These are phyloP conservation scores for Melanocharis versteri DNA, from an alignment of 2,113 vertebrate species.

Conservation along the genomic window DNA sequence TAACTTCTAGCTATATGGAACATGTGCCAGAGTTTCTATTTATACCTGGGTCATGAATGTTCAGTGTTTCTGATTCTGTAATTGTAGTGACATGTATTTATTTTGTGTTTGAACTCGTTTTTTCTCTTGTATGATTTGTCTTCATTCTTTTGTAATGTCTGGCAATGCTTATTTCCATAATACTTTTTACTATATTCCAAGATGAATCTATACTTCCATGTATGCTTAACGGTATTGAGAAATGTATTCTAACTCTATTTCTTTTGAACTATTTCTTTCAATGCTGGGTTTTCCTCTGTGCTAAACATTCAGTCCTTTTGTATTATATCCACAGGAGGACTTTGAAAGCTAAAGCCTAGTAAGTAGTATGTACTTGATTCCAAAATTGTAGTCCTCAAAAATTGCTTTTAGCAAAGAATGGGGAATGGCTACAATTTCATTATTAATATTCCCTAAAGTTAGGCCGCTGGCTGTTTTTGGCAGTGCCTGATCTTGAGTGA, in stretches of 20 bases:
- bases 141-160: not conserved
- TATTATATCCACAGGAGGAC: not conserved
- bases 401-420: not conserved
- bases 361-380: not conserved
- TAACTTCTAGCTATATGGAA: not conserved
- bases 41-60: not conserved
- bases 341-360: not conserved
- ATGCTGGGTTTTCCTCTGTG: not conserved
- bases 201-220: not conserved
- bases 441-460: not conserved
- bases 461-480: not conserved
- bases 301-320: not conserved
- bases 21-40: not conserved
- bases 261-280: not conserved
- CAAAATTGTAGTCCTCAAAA: not conserved
- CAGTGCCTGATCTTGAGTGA: not conserved
- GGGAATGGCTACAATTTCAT: not conserved
- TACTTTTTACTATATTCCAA: not conserved
- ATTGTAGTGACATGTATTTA: not conserved
- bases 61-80: not conserved
- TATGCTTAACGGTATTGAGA: not conserved
- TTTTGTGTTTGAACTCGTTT: not conserved
- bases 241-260: not conserved
- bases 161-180: not conserved
- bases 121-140: not conserved